Base-by-base conservation (phyloP, 2,888 invertebrate genomes). In the Miltochrista miniata region DNA sequence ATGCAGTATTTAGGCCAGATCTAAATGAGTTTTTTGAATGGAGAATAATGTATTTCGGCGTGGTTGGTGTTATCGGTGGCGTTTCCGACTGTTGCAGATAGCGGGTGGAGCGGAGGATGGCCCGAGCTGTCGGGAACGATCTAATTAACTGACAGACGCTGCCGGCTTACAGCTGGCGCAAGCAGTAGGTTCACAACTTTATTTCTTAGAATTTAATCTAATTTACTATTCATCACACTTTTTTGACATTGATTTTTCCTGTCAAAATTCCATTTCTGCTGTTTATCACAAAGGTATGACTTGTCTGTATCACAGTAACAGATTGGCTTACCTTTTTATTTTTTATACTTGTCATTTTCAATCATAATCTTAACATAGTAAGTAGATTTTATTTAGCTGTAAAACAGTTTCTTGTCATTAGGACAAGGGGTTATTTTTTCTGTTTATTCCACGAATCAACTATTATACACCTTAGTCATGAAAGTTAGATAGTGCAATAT, bases 51-150 rank as follows among this genome's bases (percentile, higher is more conserved):
- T 61, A 56, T 68, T 72, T 76, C 76, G 71, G 74, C 72, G 76
- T 80, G 79, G 68, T 73, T 74, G 68, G 76, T 83, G 87, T 90
- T 90, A 91, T 90, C 90, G 80, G 77, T 81, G 68, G 72, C 82
- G 80, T 87, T 89, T 90, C 89, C 90, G 87, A 87, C 81, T 87
- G 76, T 90, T 88, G 79, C 90, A 91, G 90, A 90, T 90, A 90
- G 87, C 85, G 83, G 75, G 76, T 76, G 79, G 74, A 68, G 74
- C 83, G 79, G 89, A 91, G 87, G 85, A 91, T 91, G 90, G 90
- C 85, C 81, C 81, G 81, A 74, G 71, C 74, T 74, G 76, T 77
- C 81, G 81, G 83, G 83, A 85, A 73, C 73, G 81, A 70, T 81
- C 80, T 87, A 81, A 81, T 83, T 88, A 88, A 91, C 87, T 90